phyloP scores from a whole-genome alignment of 2,797 vertebrate genomes.

The Okamejei kenojei region DNA sequence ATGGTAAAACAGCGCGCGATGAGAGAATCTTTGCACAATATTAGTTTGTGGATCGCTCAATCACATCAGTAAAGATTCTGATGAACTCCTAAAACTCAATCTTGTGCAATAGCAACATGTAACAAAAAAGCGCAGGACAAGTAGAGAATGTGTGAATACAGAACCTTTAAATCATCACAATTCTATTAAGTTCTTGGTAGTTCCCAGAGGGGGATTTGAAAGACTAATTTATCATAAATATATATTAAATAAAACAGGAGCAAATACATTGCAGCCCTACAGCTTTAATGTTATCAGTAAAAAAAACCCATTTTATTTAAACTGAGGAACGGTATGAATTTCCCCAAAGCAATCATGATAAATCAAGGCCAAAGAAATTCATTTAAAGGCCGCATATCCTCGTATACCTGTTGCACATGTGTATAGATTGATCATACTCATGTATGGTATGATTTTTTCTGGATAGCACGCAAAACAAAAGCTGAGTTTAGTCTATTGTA shows the following conservation, averaged over 20 bases:
- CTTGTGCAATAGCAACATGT: slow-evolving; percentile 90
- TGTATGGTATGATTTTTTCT: too few species aligned
- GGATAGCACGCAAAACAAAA: too few species aligned
- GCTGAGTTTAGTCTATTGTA: too few species aligned
- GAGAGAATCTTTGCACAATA: slow-evolving; percentile 70
- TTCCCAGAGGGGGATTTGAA: not conserved
- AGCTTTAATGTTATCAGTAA: slow-evolving; percentile 18
- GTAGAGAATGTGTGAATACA: not conserved
- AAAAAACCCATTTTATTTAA: not conserved
- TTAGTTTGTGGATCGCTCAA: slow-evolving; percentile 81
- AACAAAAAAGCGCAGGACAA: slow-evolving; percentile 62
- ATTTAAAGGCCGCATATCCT: not conserved
- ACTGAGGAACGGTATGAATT: not conserved
- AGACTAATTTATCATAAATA: slow-evolving; percentile 15
- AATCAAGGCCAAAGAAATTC: not conserved
- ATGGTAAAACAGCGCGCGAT: slow-evolving; percentile 69
- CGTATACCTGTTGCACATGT: too few species aligned
- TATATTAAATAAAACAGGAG: slow-evolving; percentile 4
- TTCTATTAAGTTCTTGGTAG: not conserved
- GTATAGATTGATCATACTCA: too few species aligned
- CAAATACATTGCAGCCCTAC: not conserved
- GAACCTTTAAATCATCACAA: not conserved
- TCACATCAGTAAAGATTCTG: slow-evolving; percentile 92
- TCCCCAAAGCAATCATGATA: not conserved
- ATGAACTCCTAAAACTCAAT: slow-evolving; percentile 87